Evolutionary conservation across 1,140 invertebrate genomes (phyloP), one percentile per base, ranked within the genome.

Genomic region (Apis florea): DNA sequence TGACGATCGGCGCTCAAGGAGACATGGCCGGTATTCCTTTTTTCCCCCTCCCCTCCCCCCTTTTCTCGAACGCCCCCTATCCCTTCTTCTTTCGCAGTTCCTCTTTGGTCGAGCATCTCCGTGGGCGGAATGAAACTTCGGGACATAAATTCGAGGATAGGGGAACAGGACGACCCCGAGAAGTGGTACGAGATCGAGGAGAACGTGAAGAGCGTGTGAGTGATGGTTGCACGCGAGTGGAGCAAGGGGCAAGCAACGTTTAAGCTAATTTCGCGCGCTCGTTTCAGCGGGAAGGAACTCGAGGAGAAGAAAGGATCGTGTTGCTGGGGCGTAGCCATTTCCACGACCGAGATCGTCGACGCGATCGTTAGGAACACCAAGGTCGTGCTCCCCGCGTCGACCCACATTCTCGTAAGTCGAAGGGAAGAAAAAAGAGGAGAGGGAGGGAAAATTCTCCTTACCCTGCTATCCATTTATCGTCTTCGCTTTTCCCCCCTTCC

Each of bases 1-100:
- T 94, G 93, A 94, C 95, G 81, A 95, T 96, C 84, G 95, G 96
- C 13, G 95, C 95, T 83, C 95, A 96, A 81, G 96, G 95, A 63
- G 94, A 95, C 83, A 93, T 93, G 26, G 95, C 95, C 89, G 95
- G 95, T 95, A 89, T 24, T 56, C 26, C 19, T 47, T 5, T 47
- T 26, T 63, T 69, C 5, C 10, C 12, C 11, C 13, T 13, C 19
- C 11, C n/a, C n/a, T n/a, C n/a, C n/a, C n/a, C n/a, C n/a, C n/a
- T n/a, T n/a, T n/a, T n/a, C n/a, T n/a, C n/a, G n/a, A n/a, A n/a
- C n/a, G n/a, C n/a, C n/a, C n/a, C n/a, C n/a, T n/a, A n/a, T n/a
- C n/a, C 26, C 63, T 72, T 5, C 4, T n/a, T 63, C 72, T 12
- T 56, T 26, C 81, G 69, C 86, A 96, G 95, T 96, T 89, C 94